A percentile compares a stretch with the other conserved stretches of the same genome.
Evolutionary conservation across 2,113 vertebrate genomes (phyloP).

Genomic region (Panurus biarmicus): DNA sequence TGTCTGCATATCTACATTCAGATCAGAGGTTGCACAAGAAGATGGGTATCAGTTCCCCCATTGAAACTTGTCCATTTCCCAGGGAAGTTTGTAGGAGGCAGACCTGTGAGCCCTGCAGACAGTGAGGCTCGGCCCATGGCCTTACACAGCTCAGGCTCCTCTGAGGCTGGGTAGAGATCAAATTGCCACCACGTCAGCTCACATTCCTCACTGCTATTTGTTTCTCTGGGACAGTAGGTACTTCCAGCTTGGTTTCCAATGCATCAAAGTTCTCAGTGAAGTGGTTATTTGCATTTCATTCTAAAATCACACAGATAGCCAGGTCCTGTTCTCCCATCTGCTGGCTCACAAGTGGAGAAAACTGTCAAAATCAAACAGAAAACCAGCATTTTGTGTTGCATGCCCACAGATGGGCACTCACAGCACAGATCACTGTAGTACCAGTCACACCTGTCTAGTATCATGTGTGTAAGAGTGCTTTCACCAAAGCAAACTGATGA

Average conservation of each 20-base stretch:
- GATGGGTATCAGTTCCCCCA: background rate
- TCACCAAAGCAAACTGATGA: background rate
- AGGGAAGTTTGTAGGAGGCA: background rate
- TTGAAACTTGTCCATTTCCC: background rate
- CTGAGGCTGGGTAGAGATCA: background rate
- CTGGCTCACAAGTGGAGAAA: background rate
- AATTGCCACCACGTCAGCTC: background rate
- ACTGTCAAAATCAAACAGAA: background rate
- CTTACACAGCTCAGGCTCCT: background rate
- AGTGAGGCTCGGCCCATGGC: background rate
- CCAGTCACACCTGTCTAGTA: background rate
- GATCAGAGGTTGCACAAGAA: background rate
- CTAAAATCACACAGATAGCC: background rate
- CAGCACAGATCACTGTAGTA: background rate
- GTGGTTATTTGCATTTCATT: background rate
- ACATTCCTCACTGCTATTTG: background rate
- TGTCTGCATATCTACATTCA: background rate
- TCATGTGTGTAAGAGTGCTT: rapidly evolving
- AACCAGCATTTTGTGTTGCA: background rate
- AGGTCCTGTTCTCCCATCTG: background rate
- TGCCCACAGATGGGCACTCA: background rate
- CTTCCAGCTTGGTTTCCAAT: background rate
- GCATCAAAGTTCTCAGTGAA: background rate
- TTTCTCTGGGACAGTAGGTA: background rate
- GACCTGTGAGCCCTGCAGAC: rapidly evolving